Base-by-base conservation (phyloP, 2,113 vertebrate genomes). In the Xenus cinereus region DNA sequence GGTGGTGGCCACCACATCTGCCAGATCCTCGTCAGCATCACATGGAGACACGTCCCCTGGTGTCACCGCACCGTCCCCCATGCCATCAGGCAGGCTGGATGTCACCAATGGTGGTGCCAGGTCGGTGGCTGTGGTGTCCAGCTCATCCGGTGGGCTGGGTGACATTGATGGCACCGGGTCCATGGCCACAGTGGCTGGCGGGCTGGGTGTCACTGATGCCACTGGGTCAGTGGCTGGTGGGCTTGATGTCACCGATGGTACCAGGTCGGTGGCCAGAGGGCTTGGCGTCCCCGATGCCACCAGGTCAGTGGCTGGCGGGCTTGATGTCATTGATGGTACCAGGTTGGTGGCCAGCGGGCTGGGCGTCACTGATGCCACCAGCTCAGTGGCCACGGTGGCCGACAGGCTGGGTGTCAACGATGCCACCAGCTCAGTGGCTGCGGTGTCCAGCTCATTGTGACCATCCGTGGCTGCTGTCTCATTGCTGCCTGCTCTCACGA, bases 401-500 rank as follows among this genome's bases (percentile, higher is more conserved):
- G 10, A 22, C 8, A 9, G 11, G 50, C 14, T 48, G 12, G 43
- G 30, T 5, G 21, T 32, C 45, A 35, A 53, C 1, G 1, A 19
- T 14, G 50, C 21, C 12, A 22, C 33, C 21, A 19, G 23, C 28
- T 41, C 22, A 4, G 80, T 14, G 37, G 75, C 46, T 3, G 5
- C 10, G 2, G 46, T 4, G 16, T 35, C 45, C 39, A 16, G 51
- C 57, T 75, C 69, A 0, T 60, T 2, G 0, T 28, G 56, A 18
- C 82, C 56, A 10, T 62, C 22, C 1, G 26, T 14, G 57, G 24
- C 26, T 8, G 6, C 50, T 5, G 2, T 26, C 26, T 86, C 69
- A 0, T 10, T 2, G 8, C 43, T 67, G 2, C 9, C 87, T 1
- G 0, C 39, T 5, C 28, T 64, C 27, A 15, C 12, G 0, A 20